These are phyloP conservation scores for Temnothorax longispinosus DNA, from an alignment of 1,140 invertebrate species.

Conservation along the genomic window DNA sequence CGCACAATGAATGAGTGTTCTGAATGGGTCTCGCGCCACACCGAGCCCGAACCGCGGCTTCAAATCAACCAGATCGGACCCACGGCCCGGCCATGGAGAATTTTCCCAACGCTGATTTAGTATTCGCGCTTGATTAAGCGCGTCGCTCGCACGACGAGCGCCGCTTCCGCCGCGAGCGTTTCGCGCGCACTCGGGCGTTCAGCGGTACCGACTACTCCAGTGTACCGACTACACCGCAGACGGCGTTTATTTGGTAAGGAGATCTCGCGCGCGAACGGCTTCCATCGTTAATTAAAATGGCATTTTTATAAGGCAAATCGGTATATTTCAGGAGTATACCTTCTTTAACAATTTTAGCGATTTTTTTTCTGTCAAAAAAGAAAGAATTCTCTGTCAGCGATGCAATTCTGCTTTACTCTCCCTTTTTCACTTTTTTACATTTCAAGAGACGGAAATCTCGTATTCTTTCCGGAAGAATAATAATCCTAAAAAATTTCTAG, in stretches of 20 bases:
- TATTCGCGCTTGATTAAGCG: slow-evolving; percentile 49
- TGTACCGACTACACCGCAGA: neutral
- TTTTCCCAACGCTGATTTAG: slow-evolving; percentile 44
- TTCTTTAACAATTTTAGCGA: neutral
- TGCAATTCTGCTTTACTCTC: neutral
- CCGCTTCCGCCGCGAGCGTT: slow-evolving; percentile 19
- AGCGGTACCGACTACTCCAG: neutral
- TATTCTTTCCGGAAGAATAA: neutral
- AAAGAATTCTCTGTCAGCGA: neutral
- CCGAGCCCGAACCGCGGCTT: neutral
- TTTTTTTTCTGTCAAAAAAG: neutral
- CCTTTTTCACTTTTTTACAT: neutral
- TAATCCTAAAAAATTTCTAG: neutral
- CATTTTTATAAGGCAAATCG: neutral
- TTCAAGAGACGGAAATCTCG: neutral
- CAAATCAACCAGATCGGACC: slow-evolving; percentile 39
- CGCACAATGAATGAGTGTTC: slow-evolving; percentile 63
- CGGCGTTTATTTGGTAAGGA: slow-evolving; percentile 18
- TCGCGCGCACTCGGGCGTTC: slow-evolving; percentile 9
- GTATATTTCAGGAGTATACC: neutral
- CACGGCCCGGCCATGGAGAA: slow-evolving; percentile 11
- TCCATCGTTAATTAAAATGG: neutral
- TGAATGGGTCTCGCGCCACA: slow-evolving; percentile 16
- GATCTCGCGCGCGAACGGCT: neutral
- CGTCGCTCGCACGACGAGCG: slow-evolving; percentile 29